phyloP scores from a whole-genome alignment of 1,140 invertebrate species.

The Drosophila sucinea region DNA sequence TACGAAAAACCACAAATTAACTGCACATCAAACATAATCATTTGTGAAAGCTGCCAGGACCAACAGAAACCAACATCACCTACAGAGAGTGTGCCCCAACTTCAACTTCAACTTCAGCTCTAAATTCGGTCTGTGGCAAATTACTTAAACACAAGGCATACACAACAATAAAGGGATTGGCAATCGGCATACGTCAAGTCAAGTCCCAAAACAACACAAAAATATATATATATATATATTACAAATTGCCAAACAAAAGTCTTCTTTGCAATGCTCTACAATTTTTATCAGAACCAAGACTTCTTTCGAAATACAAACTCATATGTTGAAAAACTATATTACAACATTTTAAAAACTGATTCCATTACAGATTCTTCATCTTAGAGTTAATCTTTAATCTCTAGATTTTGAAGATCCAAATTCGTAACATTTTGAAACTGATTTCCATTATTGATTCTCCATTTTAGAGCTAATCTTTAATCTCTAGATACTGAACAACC shows the following conservation, averaged over 20 bases:
- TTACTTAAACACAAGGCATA: conserved; percentile 71
- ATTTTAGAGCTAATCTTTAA: no score
- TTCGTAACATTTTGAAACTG: no score
- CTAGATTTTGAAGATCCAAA: no score
- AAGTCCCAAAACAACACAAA: conserved; percentile 19
- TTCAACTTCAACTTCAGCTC: neutral
- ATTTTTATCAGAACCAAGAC: no score
- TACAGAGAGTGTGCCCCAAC: neutral
- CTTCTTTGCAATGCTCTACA: neutral
- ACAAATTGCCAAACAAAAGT: neutral
- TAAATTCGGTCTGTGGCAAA: conserved; percentile 55
- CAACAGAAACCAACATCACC: conserved; percentile 40
- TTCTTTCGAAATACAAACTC: no score
- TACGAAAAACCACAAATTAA: conserved; percentile 71
- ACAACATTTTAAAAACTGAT: no score
- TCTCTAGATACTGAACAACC: no score
- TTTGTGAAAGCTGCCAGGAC: conserved; percentile 74
- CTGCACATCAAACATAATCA: conserved; percentile 81
- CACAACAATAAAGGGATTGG: conserved; percentile 9
- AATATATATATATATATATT: conserved; percentile 3
- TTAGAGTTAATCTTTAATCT: no score
- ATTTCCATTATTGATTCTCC: no score
- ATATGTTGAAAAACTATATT: no score
- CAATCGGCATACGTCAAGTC: conserved; percentile 34
- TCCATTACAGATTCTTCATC: no score